phyloP scores from a whole-genome alignment of 2,888 invertebrate species.

The Meta bourneti region DNA sequence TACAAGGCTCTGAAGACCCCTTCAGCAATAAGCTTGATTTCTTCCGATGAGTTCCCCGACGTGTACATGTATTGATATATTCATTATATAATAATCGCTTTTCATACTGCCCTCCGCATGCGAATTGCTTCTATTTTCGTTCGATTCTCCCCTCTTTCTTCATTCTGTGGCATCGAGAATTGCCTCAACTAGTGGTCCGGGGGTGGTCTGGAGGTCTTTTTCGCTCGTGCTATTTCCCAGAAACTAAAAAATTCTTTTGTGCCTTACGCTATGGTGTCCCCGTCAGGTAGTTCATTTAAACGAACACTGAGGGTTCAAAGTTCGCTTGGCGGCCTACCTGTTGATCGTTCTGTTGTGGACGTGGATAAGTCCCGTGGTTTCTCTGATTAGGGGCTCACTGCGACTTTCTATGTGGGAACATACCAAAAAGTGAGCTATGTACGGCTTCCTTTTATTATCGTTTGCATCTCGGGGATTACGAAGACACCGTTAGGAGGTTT shows the following conservation, averaged over 20 bases:
- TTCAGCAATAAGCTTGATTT: conserved; percentile 63
- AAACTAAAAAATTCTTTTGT: conserved; percentile 41
- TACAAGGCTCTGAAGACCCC: not conserved
- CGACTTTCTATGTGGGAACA: conserved; percentile 41
- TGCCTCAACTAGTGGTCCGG: conserved; percentile 60
- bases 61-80: conserved; percentile 48
- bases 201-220: conserved; percentile 57
- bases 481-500: conserved; percentile 37
- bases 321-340: conserved; percentile 51
- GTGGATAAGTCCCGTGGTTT: conserved; percentile 43
- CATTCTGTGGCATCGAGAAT: conserved; percentile 24
- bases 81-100: conserved; percentile 63
- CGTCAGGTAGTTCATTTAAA: conserved; percentile 65
- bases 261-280: conserved; percentile 5
- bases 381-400: conserved; percentile 47
- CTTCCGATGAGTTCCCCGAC: conserved; percentile 20
- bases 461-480: conserved; percentile 33
- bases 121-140: not conserved
- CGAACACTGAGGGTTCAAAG: conserved; percentile 52
- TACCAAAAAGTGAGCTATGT: conserved; percentile 65
- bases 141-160: conserved; percentile 13
- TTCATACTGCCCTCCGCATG: not conserved
- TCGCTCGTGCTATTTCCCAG: conserved; percentile 38
- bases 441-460: conserved; percentile 34
- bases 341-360: not conserved